A percentile compares a stretch with the other conserved stretches of the same genome.
Conservation (phyloP, 2,888 invertebrate species). For the Gymnocheta viridis region DNA sequence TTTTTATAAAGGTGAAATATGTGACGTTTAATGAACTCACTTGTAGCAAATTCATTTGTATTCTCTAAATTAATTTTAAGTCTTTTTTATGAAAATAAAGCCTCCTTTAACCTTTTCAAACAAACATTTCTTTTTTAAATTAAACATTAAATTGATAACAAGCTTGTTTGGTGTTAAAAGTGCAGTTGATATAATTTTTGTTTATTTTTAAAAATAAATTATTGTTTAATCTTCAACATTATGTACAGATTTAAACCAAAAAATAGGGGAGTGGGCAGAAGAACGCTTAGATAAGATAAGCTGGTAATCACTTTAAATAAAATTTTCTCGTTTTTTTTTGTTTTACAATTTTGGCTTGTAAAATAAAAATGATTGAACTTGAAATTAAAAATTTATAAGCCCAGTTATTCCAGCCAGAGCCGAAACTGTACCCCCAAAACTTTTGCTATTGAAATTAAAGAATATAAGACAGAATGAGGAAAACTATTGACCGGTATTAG, state of each 20-base stretch:
- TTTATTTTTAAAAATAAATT: slow-evolving; percentile 2
- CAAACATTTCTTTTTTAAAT: slow-evolving; percentile 14
- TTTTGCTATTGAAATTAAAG: no score
- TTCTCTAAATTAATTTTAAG: neutral
- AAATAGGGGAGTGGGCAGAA: neutral
- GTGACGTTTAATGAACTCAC: neutral
- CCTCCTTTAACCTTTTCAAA: slow-evolving; percentile 10
- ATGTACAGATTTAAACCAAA: neutral
- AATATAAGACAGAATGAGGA: no score
- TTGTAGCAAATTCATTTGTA: neutral
- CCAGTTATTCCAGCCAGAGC: neutral
- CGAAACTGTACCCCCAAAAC: neutral
- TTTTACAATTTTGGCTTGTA: neutral
- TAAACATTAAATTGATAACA: slow-evolving; percentile 22
- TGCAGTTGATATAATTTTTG: neutral
- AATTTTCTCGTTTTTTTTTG: neutral
- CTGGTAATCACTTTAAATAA: neutral
- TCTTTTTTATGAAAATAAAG: neutral
- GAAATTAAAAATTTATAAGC: no score
- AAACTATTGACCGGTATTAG: no score
- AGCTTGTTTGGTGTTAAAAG: neutral
- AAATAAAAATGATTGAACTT: neutral
- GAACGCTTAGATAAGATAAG: slow-evolving; percentile 28
- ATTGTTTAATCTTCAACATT: slow-evolving; percentile 8
- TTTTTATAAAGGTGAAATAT: neutral